These are phyloP conservation scores for Thumatha senex DNA, from an alignment of 2,888 invertebrate species.

Conservation along the genomic window DNA sequence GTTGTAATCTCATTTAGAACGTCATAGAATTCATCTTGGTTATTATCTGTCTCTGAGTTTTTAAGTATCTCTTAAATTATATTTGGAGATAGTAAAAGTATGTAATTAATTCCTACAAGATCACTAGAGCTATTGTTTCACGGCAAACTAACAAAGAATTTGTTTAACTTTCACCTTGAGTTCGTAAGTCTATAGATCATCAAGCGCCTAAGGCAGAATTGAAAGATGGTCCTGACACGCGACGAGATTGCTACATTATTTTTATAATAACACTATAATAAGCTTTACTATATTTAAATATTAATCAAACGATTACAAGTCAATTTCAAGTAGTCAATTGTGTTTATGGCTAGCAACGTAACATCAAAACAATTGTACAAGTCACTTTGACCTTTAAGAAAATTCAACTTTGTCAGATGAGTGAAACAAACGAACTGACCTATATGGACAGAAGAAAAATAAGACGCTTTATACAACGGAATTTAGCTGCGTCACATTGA, in stretches of 20 bases:
- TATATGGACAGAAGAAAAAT: slow-evolving; percentile 30
- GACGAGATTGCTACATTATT: slow-evolving; percentile 4
- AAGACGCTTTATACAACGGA: slow-evolving; percentile 44
- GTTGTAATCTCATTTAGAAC: slow-evolving; percentile 23
- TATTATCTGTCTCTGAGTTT: neutral
- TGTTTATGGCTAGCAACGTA: slow-evolving; percentile 18
- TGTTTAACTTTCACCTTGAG: slow-evolving; percentile 30
- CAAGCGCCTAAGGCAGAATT: slow-evolving; percentile 24
- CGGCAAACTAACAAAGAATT: slow-evolving; percentile 25
- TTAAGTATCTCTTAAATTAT: neutral
- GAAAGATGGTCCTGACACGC: slow-evolving; percentile 9
- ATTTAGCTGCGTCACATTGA: slow-evolving; percentile 47
- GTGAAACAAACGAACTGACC: slow-evolving; percentile 45
- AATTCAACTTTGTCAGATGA: slow-evolving; percentile 47
- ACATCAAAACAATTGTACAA: slow-evolving; percentile 26
- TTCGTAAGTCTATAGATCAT: slow-evolving; percentile 24
- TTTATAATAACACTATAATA: slow-evolving; percentile 2
- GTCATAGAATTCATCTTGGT: neutral
- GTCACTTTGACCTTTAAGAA: slow-evolving; percentile 34
- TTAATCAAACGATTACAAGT: slow-evolving; percentile 7
- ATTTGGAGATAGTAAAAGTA: slow-evolving; percentile 17
- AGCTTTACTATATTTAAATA: slow-evolving; percentile 4
- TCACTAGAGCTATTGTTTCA: slow-evolving; percentile 29
- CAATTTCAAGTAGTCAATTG: slow-evolving; percentile 13
- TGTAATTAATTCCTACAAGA: slow-evolving; percentile 22